These are phyloP conservation scores for Agelas oroides DNA, from an alignment of 37 sponge, comb jelly and placozoan genomes.

Conservation along the genomic window DNA sequence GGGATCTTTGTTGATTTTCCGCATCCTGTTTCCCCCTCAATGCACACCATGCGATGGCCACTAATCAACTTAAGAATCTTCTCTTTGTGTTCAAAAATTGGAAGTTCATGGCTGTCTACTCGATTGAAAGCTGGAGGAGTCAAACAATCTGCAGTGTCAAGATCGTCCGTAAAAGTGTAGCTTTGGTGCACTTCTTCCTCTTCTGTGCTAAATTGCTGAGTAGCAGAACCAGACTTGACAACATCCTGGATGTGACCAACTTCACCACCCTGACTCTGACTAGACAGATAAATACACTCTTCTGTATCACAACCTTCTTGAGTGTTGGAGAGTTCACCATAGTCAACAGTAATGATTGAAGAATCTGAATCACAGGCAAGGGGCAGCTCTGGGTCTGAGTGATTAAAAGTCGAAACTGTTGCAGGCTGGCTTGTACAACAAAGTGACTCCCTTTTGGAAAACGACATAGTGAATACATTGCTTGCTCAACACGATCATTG, in stretches of 20 bases:
- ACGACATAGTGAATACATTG: too few species aligned
- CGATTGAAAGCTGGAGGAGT: too few species aligned
- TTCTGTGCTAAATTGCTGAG: background rate
- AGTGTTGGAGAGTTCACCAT: constrained; percentile 10
- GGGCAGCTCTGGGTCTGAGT: too few species aligned
- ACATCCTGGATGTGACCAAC: background rate
- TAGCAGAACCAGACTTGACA: too few species aligned
- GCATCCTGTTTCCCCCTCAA: constrained; percentile 84
- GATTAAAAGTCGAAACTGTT: too few species aligned
- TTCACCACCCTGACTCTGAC: background rate
- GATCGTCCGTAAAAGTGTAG: too few species aligned
- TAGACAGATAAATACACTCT: constrained; percentile 16
- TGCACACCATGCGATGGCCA: constrained; percentile 56
- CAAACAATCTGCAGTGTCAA: too few species aligned
- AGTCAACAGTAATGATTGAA: background rate
- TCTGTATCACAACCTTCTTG: constrained; percentile 13
- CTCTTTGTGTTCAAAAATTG: constrained; percentile 60
- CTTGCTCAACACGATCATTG: too few species aligned
- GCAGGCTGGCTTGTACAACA: too few species aligned
- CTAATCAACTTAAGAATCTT: constrained; percentile 57
- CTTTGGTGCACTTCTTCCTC: background rate
- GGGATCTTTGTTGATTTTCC: constrained; percentile 83
- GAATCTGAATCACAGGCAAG: too few species aligned
- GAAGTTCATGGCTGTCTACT: constrained; percentile 11
- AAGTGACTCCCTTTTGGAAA: background rate